These are phyloP conservation scores for Carettochelys insculpta DNA, from an alignment of 2,113 vertebrate genomes.

Conservation along the genomic window DNA sequence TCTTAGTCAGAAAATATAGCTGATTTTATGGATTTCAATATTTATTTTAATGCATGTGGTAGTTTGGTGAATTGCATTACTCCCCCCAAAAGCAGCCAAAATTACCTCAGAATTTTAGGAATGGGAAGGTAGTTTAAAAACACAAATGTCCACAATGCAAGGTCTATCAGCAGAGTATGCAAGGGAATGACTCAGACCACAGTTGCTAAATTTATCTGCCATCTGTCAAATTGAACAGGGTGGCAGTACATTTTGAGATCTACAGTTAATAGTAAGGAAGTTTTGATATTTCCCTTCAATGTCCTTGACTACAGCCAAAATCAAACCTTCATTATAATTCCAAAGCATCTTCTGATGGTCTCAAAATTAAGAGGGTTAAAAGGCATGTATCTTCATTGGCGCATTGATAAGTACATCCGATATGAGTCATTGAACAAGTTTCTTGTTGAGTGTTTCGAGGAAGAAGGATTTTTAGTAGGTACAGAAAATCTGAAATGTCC, in stretches of 20 bases:
- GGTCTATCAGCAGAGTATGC: neutral
- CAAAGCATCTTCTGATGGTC: neutral
- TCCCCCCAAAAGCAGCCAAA: neutral
- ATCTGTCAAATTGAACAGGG: conserved; percentile 8
- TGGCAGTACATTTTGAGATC: neutral
- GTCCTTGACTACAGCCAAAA: neutral
- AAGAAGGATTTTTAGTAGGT: neutral
- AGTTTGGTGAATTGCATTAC: neutral
- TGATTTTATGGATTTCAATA: neutral
- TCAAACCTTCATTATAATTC: neutral
- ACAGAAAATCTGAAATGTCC: neutral
- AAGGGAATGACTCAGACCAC: neutral
- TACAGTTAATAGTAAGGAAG: neutral
- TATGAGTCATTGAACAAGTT: neutral
- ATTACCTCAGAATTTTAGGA: neutral
- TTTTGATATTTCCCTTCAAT: neutral
- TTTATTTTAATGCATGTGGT: neutral
- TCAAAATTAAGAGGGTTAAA: conserved; percentile 1
- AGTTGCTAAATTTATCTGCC: neutral
- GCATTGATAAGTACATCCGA: neutral
- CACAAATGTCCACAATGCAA: neutral
- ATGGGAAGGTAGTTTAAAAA: neutral
- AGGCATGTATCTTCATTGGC: neutral
- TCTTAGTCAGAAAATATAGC: neutral
- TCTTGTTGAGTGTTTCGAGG: neutral